Conservation (phyloP, 1,140 invertebrate species). For the Neodiprion pinetum region DNA sequence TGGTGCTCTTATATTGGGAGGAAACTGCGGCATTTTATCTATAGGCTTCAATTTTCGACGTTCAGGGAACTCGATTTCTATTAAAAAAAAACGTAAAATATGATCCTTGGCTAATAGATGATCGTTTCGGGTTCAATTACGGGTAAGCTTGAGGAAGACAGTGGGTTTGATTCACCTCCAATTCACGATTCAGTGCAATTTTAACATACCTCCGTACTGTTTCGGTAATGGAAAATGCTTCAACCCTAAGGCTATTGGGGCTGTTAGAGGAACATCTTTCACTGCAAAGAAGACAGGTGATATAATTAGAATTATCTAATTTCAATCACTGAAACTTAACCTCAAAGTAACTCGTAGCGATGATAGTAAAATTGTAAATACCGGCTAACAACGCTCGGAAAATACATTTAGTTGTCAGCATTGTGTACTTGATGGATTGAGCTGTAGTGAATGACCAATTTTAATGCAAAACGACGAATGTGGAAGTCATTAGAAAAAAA, state of each 20-base stretch:
- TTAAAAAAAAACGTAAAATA: not conserved
- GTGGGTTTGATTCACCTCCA: constrained; percentile 10
- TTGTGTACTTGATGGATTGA: not conserved
- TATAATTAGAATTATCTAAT: not conserved
- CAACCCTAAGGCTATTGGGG: constrained; percentile 61
- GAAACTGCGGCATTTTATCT: constrained; percentile 76
- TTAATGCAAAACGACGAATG: too few relatives aligned
- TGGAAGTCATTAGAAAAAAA: too few relatives aligned
- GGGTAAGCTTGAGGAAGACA: not conserved
- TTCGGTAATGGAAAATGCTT: constrained; percentile 69
- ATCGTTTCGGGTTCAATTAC: not conserved
- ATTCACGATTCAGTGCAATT: not conserved
- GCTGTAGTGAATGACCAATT: too few relatives aligned
- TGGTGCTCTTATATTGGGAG: constrained; percentile 70
- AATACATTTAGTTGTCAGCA: constrained; percentile 5
- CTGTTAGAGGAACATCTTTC: constrained; percentile 31
- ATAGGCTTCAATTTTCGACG: constrained; percentile 71
- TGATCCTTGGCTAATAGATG: not conserved
- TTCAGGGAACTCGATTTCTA: constrained; percentile 79
- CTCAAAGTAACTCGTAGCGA: not conserved
- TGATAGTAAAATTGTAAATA: constrained; percentile 13
- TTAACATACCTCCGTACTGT: constrained; percentile 65
- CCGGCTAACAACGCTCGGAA: constrained; percentile 19
- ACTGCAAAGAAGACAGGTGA: not conserved
- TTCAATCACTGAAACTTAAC: constrained; percentile 4